Conservation (phyloP, 2,797 vertebrate species). For the Lacerta agilis region DNA sequence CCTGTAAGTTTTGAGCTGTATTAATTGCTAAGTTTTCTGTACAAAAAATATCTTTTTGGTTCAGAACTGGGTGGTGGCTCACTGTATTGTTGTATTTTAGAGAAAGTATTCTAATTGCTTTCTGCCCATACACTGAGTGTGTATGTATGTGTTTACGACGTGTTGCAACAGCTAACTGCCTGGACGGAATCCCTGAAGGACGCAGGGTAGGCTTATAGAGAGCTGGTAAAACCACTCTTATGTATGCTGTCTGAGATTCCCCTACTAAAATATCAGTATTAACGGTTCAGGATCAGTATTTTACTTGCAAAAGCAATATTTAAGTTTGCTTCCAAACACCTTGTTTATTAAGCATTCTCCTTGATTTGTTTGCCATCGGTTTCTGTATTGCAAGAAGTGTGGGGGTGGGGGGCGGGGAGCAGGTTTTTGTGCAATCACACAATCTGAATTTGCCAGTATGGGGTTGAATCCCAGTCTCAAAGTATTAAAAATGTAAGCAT, state of each 20-base stretch:
- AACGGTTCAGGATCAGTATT: background rate
- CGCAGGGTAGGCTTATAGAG: background rate
- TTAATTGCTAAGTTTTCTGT: too few relatives aligned
- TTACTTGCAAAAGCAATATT: background rate
- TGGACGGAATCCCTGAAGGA: background rate
- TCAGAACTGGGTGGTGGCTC: background rate
- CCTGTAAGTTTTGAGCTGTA: background rate
- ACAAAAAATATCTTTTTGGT: background rate
- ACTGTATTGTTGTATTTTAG: too few relatives aligned
- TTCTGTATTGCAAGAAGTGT: too few relatives aligned
- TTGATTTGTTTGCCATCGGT: too few relatives aligned
- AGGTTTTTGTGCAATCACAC: too few relatives aligned
- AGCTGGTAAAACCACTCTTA: background rate
- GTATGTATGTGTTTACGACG: background rate
- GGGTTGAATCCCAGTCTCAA: too few relatives aligned
- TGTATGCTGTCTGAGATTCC: background rate
- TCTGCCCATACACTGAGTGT: background rate
- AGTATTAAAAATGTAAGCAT: background rate
- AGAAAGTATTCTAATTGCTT: background rate
- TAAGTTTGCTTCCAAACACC: background rate
- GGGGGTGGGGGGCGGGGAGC: too few relatives aligned
- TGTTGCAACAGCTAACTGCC: background rate
- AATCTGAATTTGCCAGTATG: too few relatives aligned
- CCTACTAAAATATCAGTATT: background rate
- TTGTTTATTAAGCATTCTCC: too few relatives aligned